These are phyloP conservation scores for Phrynocephalus guinanensis DNA, from an alignment of 2,797 vertebrate genomes.

Conservation along the genomic window DNA sequence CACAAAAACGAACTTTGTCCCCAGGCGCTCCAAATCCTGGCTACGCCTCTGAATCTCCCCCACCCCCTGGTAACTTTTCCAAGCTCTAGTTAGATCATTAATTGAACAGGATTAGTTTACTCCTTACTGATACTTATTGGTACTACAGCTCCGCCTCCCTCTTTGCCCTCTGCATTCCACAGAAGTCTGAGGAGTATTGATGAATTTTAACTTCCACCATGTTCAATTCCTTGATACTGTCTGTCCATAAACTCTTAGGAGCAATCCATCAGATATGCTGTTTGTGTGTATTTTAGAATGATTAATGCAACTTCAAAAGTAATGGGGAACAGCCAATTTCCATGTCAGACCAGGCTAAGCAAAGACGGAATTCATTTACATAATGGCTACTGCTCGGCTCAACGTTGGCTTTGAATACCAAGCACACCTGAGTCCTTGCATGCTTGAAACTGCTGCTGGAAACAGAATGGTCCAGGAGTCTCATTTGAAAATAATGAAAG, in stretches of 20 bases:
- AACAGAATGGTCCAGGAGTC: slow-evolving; percentile 35
- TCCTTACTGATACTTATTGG: not conserved
- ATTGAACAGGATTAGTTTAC: too few species aligned
- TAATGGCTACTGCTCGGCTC: slow-evolving; percentile 54
- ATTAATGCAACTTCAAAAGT: slow-evolving; percentile 57
- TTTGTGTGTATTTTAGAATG: slow-evolving; percentile 42
- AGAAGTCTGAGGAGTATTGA: slow-evolving; percentile 15
- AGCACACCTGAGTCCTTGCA: slow-evolving; percentile 51
- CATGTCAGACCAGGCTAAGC: slow-evolving; percentile 46
- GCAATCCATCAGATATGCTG: slow-evolving; percentile 24
- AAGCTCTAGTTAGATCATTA: too few species aligned
- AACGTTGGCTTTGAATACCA: slow-evolving; percentile 53
- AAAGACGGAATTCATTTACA: slow-evolving; percentile 36
- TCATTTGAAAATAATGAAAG: slow-evolving; percentile 28
- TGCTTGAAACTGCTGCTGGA: slow-evolving; percentile 40
- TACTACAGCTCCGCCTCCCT: not conserved
- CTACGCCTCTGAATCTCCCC: too few species aligned
- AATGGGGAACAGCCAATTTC: slow-evolving; percentile 48
- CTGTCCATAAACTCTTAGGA: slow-evolving; percentile 31
- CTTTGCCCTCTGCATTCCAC: slow-evolving; percentile 17
- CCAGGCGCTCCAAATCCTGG: too few species aligned
- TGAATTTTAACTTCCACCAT: slow-evolving; percentile 11
- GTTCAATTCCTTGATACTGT: not conserved
- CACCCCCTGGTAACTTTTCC: too few species aligned
- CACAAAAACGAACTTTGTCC: too few species aligned